Percentiles rank a stretch among this genome's conserved stretches.
Evolutionary conservation across 1,140 invertebrate species (phyloP).

Genomic region (Trialeurodes vaporariorum): DNA sequence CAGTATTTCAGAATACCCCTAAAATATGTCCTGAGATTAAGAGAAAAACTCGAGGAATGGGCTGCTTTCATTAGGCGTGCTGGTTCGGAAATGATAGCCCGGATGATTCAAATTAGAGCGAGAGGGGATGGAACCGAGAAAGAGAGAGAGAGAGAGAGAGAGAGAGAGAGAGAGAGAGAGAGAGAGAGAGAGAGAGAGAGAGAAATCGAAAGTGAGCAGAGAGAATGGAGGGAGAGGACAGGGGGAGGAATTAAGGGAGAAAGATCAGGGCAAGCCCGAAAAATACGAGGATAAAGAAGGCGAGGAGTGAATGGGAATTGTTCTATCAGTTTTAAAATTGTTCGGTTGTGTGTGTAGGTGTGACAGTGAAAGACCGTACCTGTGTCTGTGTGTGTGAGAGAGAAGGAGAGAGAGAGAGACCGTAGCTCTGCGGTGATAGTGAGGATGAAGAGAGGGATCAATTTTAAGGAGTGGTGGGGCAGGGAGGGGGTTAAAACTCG

Average conservation of each 20-base stretch:
- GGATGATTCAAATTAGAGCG: too few species aligned
- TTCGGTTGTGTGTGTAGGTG: not conserved
- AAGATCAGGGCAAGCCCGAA: too few species aligned
- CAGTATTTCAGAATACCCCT: too few species aligned
- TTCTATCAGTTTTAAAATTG: not conserved
- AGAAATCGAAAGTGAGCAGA: not conserved
- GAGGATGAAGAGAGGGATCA: not conserved
- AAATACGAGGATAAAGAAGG: too few species aligned
- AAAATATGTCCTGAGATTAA: too few species aligned
- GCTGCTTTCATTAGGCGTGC: too few species aligned
- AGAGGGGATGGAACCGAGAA: not conserved
- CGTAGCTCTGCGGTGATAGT: not conserved
- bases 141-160: not conserved
- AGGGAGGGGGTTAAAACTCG: not conserved
- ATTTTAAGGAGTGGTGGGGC: not conserved
- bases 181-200: not conserved
- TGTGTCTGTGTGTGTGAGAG: not conserved
- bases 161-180: not conserved
- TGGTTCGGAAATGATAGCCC: too few species aligned
- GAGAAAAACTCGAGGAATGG: too few species aligned
- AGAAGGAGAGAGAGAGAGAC: not conserved
- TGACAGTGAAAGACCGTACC: not conserved
- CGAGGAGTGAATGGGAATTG: not conserved
- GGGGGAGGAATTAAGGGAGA: too few species aligned
- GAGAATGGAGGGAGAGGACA: too few species aligned